Evolutionary conservation across 2,888 invertebrate genomes (phyloP).

Genomic region (Eumacrocentrus americanus): DNA sequence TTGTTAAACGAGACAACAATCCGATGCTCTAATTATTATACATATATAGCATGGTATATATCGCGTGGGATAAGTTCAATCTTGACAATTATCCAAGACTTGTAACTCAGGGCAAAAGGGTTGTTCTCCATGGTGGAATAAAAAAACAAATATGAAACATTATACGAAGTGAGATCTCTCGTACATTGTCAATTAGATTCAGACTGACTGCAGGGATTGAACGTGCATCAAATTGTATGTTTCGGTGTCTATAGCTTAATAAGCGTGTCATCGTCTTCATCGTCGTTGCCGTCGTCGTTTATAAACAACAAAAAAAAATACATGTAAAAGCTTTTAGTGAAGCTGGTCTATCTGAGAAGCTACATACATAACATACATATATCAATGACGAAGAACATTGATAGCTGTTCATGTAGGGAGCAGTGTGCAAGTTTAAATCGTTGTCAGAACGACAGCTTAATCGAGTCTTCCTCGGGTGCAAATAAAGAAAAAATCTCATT

Average conservation of each 20-base stretch:
- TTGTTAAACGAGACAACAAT: constrained; percentile 33
- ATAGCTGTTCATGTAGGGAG: background rate
- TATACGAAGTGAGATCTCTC: constrained; percentile 50
- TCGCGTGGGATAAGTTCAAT: constrained; percentile 17
- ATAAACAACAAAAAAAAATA: constrained; percentile 33
- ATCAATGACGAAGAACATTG: background rate
- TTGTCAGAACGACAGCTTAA: constrained; percentile 24
- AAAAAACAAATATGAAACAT: constrained; percentile 25
- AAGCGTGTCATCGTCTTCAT: constrained; percentile 45
- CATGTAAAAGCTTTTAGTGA: constrained; percentile 29
- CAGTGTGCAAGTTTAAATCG: constrained; percentile 19
- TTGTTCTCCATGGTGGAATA: constrained; percentile 4
- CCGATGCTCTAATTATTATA: constrained; percentile 11
- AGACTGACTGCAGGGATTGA: constrained; percentile 61
- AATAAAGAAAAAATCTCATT: background rate
- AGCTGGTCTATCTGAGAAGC: constrained; percentile 17
- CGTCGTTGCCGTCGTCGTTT: constrained; percentile 37
- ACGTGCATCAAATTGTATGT: constrained; percentile 45
- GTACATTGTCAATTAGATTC: constrained; percentile 62
- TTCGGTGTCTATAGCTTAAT: constrained; percentile 52
- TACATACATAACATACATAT: background rate
- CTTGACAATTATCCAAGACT: constrained; percentile 18
- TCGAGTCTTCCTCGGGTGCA: constrained; percentile 27
- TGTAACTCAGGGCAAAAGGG: constrained; percentile 25
- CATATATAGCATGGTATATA: background rate